These are phyloP conservation scores for Helleia helle DNA, from an alignment of 2,888 invertebrate genomes.

Conservation along the genomic window DNA sequence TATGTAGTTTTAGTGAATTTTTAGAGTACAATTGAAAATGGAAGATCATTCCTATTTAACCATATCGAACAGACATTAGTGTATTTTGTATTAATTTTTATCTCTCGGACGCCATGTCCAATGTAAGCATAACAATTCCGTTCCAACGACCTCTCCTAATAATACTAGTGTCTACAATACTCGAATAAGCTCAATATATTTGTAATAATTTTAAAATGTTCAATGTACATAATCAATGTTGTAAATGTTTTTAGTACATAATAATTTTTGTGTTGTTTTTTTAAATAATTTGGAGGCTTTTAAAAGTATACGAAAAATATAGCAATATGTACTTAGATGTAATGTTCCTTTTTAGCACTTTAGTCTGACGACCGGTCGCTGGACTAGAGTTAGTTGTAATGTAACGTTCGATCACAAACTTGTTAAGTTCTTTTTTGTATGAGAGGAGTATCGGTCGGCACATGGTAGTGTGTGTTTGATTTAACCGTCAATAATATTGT, in stretches of 20 bases:
- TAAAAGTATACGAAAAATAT: constrained; percentile 68
- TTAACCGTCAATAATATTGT: constrained; percentile 9
- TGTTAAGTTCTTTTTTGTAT: constrained; percentile 4
- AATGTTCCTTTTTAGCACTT: constrained; percentile 52
- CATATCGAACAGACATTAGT: no score
- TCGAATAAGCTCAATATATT: no score
- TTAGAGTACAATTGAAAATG: no score
- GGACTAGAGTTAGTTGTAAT: background rate
- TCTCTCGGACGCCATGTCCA: no score
- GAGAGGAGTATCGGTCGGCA: background rate
- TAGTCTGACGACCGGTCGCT: background rate
- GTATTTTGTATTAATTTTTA: no score
- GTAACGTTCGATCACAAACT: background rate
- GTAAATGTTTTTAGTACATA: constrained; percentile 51
- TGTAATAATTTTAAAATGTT: constrained; percentile 7
- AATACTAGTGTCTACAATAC: no score
- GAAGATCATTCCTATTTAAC: no score
- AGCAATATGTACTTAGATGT: constrained; percentile 70
- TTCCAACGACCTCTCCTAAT: no score
- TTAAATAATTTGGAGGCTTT: constrained; percentile 67
- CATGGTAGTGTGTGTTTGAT: constrained; percentile 7
- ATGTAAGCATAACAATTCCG: no score
- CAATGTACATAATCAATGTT: constrained; percentile 31
- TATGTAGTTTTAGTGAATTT: background rate
- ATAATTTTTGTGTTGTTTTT: constrained; percentile 40